Conservation (phyloP, 2,888 invertebrate species). For the Allygus modestus region DNA sequence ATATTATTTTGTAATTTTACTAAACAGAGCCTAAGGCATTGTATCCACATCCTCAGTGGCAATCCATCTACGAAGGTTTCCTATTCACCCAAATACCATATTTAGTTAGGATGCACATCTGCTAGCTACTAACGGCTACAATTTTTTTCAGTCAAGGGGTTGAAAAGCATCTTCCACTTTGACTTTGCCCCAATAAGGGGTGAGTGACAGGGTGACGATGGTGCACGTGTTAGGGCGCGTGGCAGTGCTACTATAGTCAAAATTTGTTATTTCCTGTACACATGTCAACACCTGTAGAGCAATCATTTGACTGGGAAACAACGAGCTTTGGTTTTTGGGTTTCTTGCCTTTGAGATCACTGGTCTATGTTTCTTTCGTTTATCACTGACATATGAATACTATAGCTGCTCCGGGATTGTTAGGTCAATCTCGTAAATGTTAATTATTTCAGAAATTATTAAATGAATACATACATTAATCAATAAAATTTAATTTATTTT, state of each 20-base stretch:
- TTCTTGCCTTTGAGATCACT: too few relatives aligned
- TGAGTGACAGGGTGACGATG: neutral
- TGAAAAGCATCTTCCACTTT: neutral
- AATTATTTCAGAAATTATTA: too few relatives aligned
- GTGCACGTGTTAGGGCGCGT: neutral
- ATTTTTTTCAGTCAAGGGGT: constrained; percentile 10
- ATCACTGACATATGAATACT: too few relatives aligned
- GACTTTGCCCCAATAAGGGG: constrained; percentile 7
- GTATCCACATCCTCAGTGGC: neutral
- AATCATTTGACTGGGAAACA: too few relatives aligned
- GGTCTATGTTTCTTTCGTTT: too few relatives aligned
- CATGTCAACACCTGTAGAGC: too few relatives aligned
- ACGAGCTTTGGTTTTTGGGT: too few relatives aligned
- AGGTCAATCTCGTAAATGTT: too few relatives aligned
- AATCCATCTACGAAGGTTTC: neutral
- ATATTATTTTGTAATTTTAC: neutral
- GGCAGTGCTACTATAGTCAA: neutral
- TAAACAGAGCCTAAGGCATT: neutral
- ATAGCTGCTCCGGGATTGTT: too few relatives aligned
- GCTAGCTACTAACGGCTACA: neutral
- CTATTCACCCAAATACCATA: neutral
- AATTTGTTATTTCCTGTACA: constrained; percentile 16
- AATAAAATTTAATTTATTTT: too few relatives aligned
- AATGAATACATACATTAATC: too few relatives aligned
- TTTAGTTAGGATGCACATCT: neutral